Conservation (phyloP, 2,888 invertebrate species). For the Macropis europaea region DNA sequence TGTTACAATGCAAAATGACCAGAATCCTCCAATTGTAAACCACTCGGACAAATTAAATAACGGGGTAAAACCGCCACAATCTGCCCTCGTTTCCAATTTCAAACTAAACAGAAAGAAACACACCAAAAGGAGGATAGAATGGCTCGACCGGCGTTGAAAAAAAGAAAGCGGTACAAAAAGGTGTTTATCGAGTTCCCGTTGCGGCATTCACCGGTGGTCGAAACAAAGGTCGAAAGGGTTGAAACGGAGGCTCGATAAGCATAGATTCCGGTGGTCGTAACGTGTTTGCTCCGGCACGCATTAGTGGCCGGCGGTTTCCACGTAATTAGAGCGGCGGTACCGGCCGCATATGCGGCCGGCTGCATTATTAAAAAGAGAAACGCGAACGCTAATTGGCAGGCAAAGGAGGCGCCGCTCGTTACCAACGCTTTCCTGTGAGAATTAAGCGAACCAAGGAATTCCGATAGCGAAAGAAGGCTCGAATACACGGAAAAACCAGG, state of each 20-base stretch:
- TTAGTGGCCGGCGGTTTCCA: slow-evolving; percentile 48
- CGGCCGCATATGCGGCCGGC: slow-evolving; percentile 35
- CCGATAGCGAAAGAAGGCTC: background rate
- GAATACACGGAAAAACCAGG: background rate
- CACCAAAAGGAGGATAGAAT: too few relatives aligned
- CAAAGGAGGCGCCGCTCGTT: slow-evolving; percentile 35
- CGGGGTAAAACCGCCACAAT: too few relatives aligned
- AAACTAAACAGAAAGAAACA: too few relatives aligned
- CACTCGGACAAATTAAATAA: too few relatives aligned
- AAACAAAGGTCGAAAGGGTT: slow-evolving; percentile 4
- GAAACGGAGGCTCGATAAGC: slow-evolving; percentile 20
- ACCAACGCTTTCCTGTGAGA: slow-evolving; percentile 27
- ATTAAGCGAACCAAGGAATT: slow-evolving; percentile 26
- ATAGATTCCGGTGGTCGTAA: slow-evolving; percentile 32
- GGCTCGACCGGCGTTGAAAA: too few relatives aligned
- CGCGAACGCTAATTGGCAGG: slow-evolving; percentile 59
- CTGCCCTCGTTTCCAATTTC: too few relatives aligned
- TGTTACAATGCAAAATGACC: too few relatives aligned
- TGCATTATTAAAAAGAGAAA: slow-evolving; percentile 57
- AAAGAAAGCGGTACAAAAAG: background rate
- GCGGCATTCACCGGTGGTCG: background rate
- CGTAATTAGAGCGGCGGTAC: slow-evolving; percentile 39
- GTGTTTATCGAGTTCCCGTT: background rate
- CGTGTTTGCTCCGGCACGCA: slow-evolving; percentile 40
- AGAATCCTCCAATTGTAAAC: too few relatives aligned